phyloP scores from a whole-genome alignment of 2,113 vertebrate species.

The Thryonomys swinderianus region DNA sequence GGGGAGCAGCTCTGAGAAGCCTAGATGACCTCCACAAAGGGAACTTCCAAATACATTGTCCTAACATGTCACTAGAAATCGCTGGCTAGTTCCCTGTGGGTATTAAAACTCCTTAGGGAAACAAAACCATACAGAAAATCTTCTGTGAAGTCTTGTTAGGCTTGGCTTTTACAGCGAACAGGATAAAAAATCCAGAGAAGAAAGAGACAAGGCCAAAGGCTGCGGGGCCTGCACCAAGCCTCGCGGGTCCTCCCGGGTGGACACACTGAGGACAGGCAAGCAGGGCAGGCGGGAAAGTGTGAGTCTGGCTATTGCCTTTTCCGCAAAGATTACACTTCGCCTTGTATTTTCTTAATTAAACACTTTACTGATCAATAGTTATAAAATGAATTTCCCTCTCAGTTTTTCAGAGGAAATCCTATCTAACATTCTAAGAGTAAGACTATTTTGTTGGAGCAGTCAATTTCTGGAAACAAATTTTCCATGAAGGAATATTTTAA shows the following conservation, averaged over 20 bases:
- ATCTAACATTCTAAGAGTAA: neutral
- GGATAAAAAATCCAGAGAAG: neutral
- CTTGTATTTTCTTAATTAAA: constrained; percentile 27
- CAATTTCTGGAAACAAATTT: constrained; percentile 48
- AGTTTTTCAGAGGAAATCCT: neutral
- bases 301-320: neutral
- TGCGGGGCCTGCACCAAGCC: fast-evolving
- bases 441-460: neutral
- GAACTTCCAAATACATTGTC: neutral
- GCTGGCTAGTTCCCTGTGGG: neutral
- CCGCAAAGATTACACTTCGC: neutral
- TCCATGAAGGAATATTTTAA: constrained; percentile 36
- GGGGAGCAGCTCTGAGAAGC: neutral
- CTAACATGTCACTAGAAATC: neutral
- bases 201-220: neutral
- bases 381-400: neutral
- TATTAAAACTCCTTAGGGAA: neutral
- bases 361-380: neutral
- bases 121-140: neutral
- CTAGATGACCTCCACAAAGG: neutral
- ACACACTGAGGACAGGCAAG: too few species aligned
- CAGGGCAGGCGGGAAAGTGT: fast-evolving
- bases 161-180: neutral
- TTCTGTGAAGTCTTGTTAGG: neutral
- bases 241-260: neutral